phyloP scores from a whole-genome alignment of 1,140 invertebrate genomes.

The Cecropterus lyciades region DNA sequence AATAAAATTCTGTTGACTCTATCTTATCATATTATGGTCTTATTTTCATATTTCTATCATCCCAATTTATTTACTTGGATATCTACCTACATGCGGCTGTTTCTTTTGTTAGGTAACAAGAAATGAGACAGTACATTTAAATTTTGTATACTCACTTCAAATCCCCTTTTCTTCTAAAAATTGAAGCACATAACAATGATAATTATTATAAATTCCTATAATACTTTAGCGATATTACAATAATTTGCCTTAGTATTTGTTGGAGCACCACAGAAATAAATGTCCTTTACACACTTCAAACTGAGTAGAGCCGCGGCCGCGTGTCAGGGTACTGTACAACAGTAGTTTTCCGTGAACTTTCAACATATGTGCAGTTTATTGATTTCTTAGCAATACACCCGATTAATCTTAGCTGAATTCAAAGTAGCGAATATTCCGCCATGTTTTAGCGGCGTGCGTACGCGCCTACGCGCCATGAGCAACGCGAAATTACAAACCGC shows the following conservation, averaged over 20 bases:
- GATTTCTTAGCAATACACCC: slow-evolving; percentile 11
- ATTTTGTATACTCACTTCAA: slow-evolving; percentile 5
- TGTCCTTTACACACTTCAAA: slow-evolving; percentile 7
- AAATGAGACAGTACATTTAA: neutral
- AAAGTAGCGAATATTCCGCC: slow-evolving; percentile 45
- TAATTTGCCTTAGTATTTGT: neutral
- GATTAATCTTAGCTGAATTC: slow-evolving; percentile 14
- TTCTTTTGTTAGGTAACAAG: neutral
- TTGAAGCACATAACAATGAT: slow-evolving; percentile 1
- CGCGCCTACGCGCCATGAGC: slow-evolving; percentile 77
- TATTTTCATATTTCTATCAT: too few species aligned
- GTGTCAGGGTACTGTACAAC: neutral
- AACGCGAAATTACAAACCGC: slow-evolving; percentile 80
- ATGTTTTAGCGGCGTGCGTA: slow-evolving; percentile 74
- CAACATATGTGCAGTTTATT: neutral
- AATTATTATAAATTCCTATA: neutral
- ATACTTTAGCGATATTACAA: neutral
- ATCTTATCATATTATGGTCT: too few species aligned
- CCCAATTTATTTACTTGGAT: too few species aligned
- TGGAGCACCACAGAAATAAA: slow-evolving; percentile 14
- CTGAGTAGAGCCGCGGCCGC: neutral
- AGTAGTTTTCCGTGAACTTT: slow-evolving; percentile 17
- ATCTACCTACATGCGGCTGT: too few species aligned
- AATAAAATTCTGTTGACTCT: too few species aligned
- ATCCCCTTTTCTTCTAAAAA: neutral